These are phyloP conservation scores for Capromys pilorides DNA, from an alignment of 2,797 vertebrate species.

Conservation along the genomic window DNA sequence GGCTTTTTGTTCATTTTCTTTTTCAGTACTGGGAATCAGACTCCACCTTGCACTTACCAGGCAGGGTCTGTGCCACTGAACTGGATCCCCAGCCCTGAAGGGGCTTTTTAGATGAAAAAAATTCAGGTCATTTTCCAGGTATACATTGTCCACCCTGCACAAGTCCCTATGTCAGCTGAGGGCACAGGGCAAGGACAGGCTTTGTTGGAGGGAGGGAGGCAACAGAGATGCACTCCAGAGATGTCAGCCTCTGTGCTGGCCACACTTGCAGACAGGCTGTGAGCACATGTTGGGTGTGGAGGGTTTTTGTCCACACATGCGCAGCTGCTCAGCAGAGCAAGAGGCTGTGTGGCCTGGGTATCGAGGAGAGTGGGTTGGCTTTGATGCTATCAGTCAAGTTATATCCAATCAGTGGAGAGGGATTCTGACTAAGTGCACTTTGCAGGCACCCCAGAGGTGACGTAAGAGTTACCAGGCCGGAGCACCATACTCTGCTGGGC, in stretches of 20 bases:
- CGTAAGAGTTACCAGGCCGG: neutral
- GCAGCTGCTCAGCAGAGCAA: neutral
- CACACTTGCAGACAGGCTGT: no score
- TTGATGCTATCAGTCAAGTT: neutral
- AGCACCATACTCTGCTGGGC: neutral
- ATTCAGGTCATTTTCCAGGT: neutral
- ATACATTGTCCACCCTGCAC: neutral
- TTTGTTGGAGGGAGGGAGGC: neutral
- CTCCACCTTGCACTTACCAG: no score
- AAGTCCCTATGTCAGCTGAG: no score
- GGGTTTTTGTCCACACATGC: neutral
- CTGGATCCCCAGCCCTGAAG: neutral
- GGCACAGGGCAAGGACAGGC: neutral
- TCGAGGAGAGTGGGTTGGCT: neutral
- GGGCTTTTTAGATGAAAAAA: neutral
- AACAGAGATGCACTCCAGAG: neutral
- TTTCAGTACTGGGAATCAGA: no score
- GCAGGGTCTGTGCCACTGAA: no score
- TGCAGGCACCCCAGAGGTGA: neutral
- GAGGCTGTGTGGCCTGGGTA: neutral
- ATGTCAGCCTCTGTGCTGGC: neutral
- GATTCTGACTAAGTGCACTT: conserved; percentile 5
- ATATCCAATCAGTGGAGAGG: neutral
- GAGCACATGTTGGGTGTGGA: neutral
- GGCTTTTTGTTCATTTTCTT: neutral